Conservation (phyloP, 2,888 invertebrate species). For the Blastobasis adustella region DNA sequence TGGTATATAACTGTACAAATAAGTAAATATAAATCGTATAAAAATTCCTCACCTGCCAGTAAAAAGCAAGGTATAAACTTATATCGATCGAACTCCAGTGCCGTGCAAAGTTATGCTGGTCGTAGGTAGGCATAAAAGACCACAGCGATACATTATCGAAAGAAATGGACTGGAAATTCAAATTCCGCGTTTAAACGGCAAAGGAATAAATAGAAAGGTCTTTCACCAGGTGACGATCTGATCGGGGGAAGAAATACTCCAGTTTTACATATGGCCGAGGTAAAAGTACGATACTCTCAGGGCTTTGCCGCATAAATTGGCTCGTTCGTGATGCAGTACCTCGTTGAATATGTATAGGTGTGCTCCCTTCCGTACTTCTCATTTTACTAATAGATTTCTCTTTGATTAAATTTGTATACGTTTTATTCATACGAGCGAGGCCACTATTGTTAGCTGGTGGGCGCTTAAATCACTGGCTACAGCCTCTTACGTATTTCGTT, state of each 20-base stretch:
- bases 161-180: constrained; percentile 13
- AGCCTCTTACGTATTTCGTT: constrained; percentile 31
- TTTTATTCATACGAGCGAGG: constrained; percentile 66
- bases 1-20: no score
- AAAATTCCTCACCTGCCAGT: no score
- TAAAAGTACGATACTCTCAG: constrained; percentile 68
- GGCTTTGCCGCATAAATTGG: constrained; percentile 70
- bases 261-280: constrained; percentile 69
- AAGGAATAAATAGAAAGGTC: constrained; percentile 23
- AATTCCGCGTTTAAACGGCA: constrained; percentile 17
- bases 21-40: no score
- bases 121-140: not conserved
- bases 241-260: constrained; percentile 60
- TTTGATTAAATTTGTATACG: constrained; percentile 75
- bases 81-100: no score
- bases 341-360: constrained; percentile 75
- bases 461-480: constrained; percentile 54
- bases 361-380: constrained; percentile 74
- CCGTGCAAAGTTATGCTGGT: no score
- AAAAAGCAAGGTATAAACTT: no score
- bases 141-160: not conserved
- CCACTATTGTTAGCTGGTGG: constrained; percentile 60
- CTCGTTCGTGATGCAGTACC: constrained; percentile 72
- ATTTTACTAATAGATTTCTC: constrained; percentile 76
- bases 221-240: constrained; percentile 58